phyloP scores from a whole-genome alignment of 2,888 invertebrate genomes.

The Drosophila dives region DNA sequence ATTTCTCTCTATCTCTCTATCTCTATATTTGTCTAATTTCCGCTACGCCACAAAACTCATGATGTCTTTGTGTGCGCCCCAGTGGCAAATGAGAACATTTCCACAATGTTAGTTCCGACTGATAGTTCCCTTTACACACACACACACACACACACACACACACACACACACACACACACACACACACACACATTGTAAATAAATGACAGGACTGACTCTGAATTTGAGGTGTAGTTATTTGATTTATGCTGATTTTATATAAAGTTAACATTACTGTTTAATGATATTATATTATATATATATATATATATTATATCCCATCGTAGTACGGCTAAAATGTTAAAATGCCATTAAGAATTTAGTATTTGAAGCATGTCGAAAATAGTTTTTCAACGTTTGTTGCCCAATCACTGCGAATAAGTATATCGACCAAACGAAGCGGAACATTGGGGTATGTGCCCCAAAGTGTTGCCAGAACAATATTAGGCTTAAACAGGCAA shows the following conservation, averaged over 20 bases:
- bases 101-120: conserved; percentile 5
- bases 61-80: conserved; percentile 39
- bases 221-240: conserved; percentile 29
- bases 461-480: conserved; percentile 14
- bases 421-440: conserved; percentile 52
- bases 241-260: conserved; percentile 30
- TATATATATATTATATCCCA: not conserved
- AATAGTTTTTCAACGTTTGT: conserved; percentile 1
- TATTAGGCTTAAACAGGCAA: not conserved
- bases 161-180: not conserved
- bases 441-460: not conserved
- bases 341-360: not conserved
- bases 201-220: not conserved
- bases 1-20: conserved; percentile 31
- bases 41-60: conserved; percentile 44
- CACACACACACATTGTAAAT: not conserved
- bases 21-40: conserved; percentile 76
- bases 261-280: not conserved
- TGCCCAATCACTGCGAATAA: conserved; percentile 16
- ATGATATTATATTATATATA: not conserved
- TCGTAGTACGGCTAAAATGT: not conserved
- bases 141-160: not conserved
- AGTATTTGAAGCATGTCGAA: not conserved
- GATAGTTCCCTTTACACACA: not conserved
- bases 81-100: conserved; percentile 40